Conservation (phyloP, 2,797 vertebrate species). For the Odontamblyopus lacepedii region DNA sequence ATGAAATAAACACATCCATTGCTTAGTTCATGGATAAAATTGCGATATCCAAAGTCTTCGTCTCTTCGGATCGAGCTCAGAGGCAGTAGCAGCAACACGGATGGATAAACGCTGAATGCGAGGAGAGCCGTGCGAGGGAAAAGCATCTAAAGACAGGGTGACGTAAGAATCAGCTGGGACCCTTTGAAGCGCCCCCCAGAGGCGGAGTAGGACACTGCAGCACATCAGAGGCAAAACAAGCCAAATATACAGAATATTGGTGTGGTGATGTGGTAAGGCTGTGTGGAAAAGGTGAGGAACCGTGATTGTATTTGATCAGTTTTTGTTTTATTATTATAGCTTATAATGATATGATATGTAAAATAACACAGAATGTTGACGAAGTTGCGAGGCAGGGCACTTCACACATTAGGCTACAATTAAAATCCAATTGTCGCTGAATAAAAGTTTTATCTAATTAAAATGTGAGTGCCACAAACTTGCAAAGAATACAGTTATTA, state of each 20-base stretch:
- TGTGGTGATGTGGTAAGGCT: not conserved
- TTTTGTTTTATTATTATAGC: too few species aligned
- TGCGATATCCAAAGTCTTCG: not conserved
- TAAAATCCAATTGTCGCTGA: too few species aligned
- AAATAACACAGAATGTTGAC: too few species aligned
- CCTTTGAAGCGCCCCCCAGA: constrained; percentile 44
- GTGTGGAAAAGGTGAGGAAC: not conserved
- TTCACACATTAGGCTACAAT: too few species aligned
- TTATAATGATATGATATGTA: too few species aligned
- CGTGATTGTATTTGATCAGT: not conserved
- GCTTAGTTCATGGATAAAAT: not conserved
- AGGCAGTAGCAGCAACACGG: constrained; percentile 15
- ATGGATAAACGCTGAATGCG: constrained; percentile 12
- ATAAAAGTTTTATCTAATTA: too few species aligned
- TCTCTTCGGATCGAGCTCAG: not conserved
- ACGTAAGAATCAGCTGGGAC: constrained; percentile 66
- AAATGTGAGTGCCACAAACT: too few species aligned
- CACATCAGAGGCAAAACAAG: not conserved
- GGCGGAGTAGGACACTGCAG: constrained; percentile 16
- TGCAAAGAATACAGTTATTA: too few species aligned
- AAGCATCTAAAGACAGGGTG: constrained; percentile 48
- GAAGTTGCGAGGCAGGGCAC: too few species aligned
- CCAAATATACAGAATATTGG: not conserved
- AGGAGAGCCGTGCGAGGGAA: constrained; percentile 25
- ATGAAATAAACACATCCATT: constrained; percentile 43